Base-by-base conservation (phyloP, 2,113 vertebrate species). In the Clinocottus analis region DNA sequence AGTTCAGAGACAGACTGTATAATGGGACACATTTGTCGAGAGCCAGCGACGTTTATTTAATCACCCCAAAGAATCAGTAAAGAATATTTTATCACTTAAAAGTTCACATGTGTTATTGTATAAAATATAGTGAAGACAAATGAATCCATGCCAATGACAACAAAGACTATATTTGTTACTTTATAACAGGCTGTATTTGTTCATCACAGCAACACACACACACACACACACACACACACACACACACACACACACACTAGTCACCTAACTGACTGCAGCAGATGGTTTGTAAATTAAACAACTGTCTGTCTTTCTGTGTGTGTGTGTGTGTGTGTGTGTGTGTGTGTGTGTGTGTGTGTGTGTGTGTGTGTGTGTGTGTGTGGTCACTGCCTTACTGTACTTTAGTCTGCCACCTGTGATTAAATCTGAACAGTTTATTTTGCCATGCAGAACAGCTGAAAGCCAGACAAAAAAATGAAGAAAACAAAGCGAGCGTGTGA, bases 211-310 rank as follows among this genome's bases (percentile, higher is more conserved):
- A 11, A 14, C 6, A 10, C 74, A 70, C 59, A 66, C 39, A 41
- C 25, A 65, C 59, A 79, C 37, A 64, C 2, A 47, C 2, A 8
- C 77, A 64, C 14, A 49, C 47, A 49, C 47, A 49, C 47, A 49
- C 47, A 41, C 80, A 61, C 11, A 7, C 78, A 63, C 58, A 70
- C 60, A 65, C 60, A 41, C 21, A 47, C 51, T 47, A 81, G 51
- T 43, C 29, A 62, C 21, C 25, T 69, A 19, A 56, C 37, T 13
- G 37, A 64, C 9, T 71, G 29, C 39, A 64, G 41, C 68, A 81
- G 41, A 56, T 80, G 83, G 23, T 80, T 27, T 63, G 49, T 77
- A 73, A 77, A 77, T 75, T 33, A 74, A 80, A 72, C 13, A 59
- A 21, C 19, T 27, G 39, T 27, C 11, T 56, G 23, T 39, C 47